Percentiles rank a stretch among this genome's conserved stretches.
phyloP scores from a whole-genome alignment of 2,797 vertebrate species.

The Lerista edwardsae region DNA sequence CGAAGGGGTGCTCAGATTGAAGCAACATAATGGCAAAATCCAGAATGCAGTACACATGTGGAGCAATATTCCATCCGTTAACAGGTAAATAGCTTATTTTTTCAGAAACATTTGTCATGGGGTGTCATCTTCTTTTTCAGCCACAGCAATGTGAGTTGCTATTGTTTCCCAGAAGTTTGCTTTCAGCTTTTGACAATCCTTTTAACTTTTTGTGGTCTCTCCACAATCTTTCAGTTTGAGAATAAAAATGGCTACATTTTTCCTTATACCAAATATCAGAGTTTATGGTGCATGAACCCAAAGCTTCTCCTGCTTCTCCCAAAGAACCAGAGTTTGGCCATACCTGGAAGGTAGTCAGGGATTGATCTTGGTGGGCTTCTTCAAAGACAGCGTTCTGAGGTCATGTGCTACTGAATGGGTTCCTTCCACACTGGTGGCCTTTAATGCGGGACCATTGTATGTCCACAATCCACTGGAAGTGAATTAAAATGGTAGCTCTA shows the following conservation, averaged over 20 bases:
- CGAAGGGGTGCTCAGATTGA: slow-evolving; percentile 35
- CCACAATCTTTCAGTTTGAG: not conserved
- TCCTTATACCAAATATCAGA: not conserved
- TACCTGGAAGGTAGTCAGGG: no score
- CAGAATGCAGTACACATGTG: not conserved
- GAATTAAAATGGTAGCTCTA: no score
- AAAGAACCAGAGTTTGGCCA: no score
- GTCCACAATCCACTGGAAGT: not conserved
- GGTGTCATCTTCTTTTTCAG: not conserved
- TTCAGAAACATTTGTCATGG: not conserved
- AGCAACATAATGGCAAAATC: accelerated
- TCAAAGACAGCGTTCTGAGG: no score
- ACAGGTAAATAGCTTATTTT: slow-evolving; percentile 24
- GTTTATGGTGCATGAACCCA: no score
- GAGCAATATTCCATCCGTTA: slow-evolving; percentile 57
- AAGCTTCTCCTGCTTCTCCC: no score
- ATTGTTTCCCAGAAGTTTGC: not conserved
- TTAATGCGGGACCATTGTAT: not conserved
- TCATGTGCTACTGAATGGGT: no score
- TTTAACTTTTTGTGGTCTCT: not conserved
- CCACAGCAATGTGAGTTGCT: not conserved
- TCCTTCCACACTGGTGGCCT: not conserved
- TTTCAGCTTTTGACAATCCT: not conserved
- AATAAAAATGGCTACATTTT: not conserved
- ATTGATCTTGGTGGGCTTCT: no score